Conservation (phyloP, 2,888 invertebrate species). For the Drosophila multiciliata region DNA sequence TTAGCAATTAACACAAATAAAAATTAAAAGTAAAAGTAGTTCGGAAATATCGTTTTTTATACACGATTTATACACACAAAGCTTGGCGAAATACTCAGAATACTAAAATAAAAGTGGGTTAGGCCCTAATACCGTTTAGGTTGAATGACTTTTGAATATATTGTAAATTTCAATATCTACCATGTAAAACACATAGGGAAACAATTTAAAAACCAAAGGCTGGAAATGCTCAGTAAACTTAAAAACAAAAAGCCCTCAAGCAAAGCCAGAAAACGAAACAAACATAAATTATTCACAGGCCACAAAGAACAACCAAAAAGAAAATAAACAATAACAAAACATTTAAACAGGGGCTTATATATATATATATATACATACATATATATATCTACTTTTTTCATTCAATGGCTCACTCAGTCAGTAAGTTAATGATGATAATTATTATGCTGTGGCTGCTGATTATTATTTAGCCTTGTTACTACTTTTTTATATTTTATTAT, state of each 20-base stretch:
- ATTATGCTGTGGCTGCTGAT: constrained; percentile 56
- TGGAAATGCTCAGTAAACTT: constrained; percentile 28
- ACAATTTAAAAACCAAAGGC: constrained; percentile 5
- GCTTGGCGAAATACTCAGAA: constrained; percentile 32
- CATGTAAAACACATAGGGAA: constrained; percentile 27
- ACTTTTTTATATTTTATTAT: constrained; percentile 4
- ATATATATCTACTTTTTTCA: constrained; percentile 11
- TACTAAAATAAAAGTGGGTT: constrained; percentile 55
- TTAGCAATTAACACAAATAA: constrained; percentile 4
- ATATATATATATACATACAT: background rate
- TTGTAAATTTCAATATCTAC: constrained; percentile 66
- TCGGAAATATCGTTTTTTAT: constrained; percentile 12
- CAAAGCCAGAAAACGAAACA: constrained; percentile 34
- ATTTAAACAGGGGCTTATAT: constrained; percentile 1
- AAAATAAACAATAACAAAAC: constrained; percentile 39
- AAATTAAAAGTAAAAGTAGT: constrained; percentile 56
- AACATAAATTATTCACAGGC: constrained; percentile 49
- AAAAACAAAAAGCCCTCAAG: constrained; percentile 33
- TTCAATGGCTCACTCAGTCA: constrained; percentile 63
- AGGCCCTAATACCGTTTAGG: constrained; percentile 55
- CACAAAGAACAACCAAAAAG: constrained; percentile 14
- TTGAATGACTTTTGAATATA: constrained; percentile 67
- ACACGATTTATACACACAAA: constrained; percentile 18
- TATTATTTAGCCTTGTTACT: constrained; percentile 54
- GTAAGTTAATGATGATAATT: constrained; percentile 77